Percentiles rank a stretch among this genome's conserved stretches.
phyloP scores from a whole-genome alignment of 2,888 invertebrate species.

The Diaprepes abbreviatus region DNA sequence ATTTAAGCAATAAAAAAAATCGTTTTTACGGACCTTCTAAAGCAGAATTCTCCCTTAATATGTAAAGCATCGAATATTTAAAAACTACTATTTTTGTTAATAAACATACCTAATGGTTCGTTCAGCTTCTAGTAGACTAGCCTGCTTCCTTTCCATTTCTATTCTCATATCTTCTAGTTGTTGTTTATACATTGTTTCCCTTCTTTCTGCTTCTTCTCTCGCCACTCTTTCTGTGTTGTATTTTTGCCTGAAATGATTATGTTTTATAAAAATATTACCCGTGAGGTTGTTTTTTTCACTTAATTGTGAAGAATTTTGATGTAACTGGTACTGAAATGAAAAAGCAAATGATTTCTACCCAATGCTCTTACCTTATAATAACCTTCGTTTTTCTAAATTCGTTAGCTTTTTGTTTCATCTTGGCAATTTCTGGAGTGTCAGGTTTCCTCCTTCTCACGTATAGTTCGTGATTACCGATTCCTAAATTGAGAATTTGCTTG shows the following conservation, averaged over 20 bases:
- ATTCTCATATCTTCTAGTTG: conserved; percentile 89
- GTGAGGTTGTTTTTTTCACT: no score
- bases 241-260: conserved; percentile 78
- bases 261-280: no score
- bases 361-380: conserved; percentile 46
- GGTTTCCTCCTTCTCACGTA: conserved; percentile 98
- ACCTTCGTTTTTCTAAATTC: conserved; percentile 90
- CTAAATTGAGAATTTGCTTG: conserved; percentile 96
- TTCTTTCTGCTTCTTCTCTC: conserved; percentile 93
- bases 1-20: no score
- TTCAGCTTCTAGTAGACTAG: conserved; percentile 82
- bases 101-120: conserved; percentile 77
- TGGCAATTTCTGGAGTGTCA: conserved; percentile 98
- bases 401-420: conserved; percentile 98
- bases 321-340: no score
- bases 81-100: no score
- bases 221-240: conserved; percentile 91
- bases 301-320: no score
- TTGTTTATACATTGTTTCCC: conserved; percentile 95
- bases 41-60: no score
- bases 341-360: no score
- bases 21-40: no score
- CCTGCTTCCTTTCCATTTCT: conserved; percentile 89
- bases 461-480: conserved; percentile 99
- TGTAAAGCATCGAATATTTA: no score